Evolutionary conservation across 2,113 vertebrate genomes (phyloP).

Genomic region (Tupaia tana): DNA sequence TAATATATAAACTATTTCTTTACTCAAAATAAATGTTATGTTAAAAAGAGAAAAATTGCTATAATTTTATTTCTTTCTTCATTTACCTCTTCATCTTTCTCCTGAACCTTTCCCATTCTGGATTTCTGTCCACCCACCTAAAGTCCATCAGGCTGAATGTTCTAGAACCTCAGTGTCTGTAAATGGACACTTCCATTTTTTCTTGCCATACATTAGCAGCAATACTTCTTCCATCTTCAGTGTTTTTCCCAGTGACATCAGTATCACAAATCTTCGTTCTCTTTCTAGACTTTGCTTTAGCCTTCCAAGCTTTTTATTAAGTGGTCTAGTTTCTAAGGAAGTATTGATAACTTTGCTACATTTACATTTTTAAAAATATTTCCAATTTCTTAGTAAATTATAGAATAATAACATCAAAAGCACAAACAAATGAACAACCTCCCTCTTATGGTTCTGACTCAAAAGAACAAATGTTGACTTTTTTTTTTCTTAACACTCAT

Average conservation of each 20-base stretch:
- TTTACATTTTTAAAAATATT: neutral
- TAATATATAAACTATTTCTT: too few species aligned
- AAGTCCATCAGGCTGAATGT: neutral
- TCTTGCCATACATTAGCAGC: neutral
- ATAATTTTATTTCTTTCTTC: neutral
- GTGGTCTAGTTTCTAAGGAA: neutral
- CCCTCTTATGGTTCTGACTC: neutral
- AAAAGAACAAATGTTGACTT: neutral
- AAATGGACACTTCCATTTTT: neutral
- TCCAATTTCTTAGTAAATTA: neutral
- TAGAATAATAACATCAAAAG: neutral
- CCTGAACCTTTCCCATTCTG: neutral
- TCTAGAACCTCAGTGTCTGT: neutral
- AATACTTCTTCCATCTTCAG: neutral
- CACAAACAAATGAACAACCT: neutral
- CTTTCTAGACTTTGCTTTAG: neutral
- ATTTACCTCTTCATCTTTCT: neutral
- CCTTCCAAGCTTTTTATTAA: neutral
- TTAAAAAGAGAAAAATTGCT: too few species aligned
- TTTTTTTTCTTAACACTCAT: neutral
- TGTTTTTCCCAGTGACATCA: neutral
- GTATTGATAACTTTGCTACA: neutral
- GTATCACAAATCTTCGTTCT: neutral
- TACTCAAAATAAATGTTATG: too few species aligned
- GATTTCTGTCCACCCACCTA: neutral